These are phyloP conservation scores for Leptinotarsa juncta DNA, from an alignment of 2,888 invertebrate genomes.

Conservation along the genomic window DNA sequence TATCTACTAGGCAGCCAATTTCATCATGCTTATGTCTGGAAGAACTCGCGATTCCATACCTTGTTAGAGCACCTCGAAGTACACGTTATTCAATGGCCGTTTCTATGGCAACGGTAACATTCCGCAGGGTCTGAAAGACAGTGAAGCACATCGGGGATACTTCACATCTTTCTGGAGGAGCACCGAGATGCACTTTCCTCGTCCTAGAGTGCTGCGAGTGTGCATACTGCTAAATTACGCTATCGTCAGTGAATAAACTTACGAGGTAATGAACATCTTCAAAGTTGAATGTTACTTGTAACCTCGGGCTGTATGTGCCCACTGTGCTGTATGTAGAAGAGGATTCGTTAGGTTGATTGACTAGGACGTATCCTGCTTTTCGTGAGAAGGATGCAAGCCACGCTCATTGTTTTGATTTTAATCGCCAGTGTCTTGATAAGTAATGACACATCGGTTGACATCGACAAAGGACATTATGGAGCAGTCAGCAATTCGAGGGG, in stretches of 20 bases:
- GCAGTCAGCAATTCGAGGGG: too few relatives aligned
- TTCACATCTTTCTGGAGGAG: slow-evolving; percentile 28
- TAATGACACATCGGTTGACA: too few relatives aligned
- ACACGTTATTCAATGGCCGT: slow-evolving; percentile 25
- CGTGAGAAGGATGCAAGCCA: background rate
- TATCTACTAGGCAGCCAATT: slow-evolving; percentile 5
- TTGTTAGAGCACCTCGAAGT: slow-evolving; percentile 23
- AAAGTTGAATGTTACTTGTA: slow-evolving; percentile 29
- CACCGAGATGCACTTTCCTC: slow-evolving; percentile 34
- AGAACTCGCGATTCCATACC: slow-evolving; percentile 19
- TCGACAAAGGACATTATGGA: too few relatives aligned
- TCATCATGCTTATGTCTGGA: background rate
- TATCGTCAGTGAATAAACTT: slow-evolving; percentile 35
- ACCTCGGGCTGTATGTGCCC: slow-evolving; percentile 28
- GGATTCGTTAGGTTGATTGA: slow-evolving; percentile 19
- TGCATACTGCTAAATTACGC: slow-evolving; percentile 35
- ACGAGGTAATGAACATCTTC: slow-evolving; percentile 39
- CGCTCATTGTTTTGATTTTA: background rate
- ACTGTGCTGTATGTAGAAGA: slow-evolving; percentile 8
- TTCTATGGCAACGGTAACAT: slow-evolving; percentile 34
- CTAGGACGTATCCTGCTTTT: background rate
- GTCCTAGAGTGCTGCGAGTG: slow-evolving; percentile 25
- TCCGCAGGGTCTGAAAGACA: slow-evolving; percentile 32
- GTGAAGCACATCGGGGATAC: slow-evolving; percentile 31
- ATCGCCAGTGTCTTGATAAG: background rate